Evolutionary conservation across 1,140 invertebrate species (phyloP), one percentile per base, ranked within the genome.

Genomic region (Piezodorus guildinii): DNA sequence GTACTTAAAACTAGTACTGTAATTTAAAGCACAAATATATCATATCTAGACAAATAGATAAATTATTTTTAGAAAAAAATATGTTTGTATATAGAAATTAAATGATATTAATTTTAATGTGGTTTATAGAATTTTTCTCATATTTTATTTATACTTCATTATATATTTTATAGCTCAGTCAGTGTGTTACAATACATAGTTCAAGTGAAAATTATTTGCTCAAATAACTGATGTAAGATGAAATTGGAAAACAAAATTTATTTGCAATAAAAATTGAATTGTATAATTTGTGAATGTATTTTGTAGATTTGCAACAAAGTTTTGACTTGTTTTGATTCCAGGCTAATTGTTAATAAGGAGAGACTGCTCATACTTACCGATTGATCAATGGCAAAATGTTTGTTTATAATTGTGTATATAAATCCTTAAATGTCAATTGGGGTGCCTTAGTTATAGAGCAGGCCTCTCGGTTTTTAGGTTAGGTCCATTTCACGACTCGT

Each of bases 1-100:
- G 17, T 56, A 56, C 23, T 23, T 21, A 56, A 39, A 56, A 56
- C 3, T 23, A 23, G 15, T 25, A 56, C 23, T 23, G 52, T 56
- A 56, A 56, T 56, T 56, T 56, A 23, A 56, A 56, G 52, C 52
- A 56, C 52, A 56, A 56, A 56, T 56, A 23, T 56, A 56, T 56
- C 52, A 56, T 56, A 56, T 56, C 52, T 56, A 56, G 52, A 56
- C 3, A 56, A 23, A 56, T 56, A 56, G 52, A 56, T 23, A 56
- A 56, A 56, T 23, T 56, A 56, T 56, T 56, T 56, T 56, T 56
- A 56, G 52, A 56, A 56, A 39, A 25, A 25, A 56, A 49, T 49
- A 19, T 25, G 23, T 56, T 23, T 56, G 52, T 56, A 56, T 23
- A 56, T 56, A 56, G 52, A 27, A 23, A 16, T 56, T 56, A 10